Conservation (phyloP, 2,113 vertebrate species). For the Halcyon senegalensis region DNA sequence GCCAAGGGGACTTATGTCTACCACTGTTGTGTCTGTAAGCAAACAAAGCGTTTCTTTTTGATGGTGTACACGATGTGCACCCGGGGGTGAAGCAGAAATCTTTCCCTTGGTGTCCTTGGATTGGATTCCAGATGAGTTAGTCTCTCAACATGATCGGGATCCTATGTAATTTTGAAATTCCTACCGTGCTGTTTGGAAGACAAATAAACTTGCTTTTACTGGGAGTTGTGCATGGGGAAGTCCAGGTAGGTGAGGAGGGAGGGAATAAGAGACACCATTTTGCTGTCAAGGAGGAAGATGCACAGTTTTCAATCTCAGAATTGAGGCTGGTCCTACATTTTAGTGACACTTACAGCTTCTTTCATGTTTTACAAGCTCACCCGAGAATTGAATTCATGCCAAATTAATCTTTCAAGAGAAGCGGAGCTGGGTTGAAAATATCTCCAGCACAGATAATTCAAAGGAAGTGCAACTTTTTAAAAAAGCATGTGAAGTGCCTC, state of each 20-base stretch:
- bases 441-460: constrained; percentile 25
- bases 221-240: background rate
- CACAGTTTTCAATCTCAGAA: background rate
- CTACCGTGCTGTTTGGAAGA: background rate
- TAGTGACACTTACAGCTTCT: constrained; percentile 10
- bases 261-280: background rate
- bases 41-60: background rate
- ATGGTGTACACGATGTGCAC: background rate
- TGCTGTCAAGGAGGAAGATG: background rate
- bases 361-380: constrained; percentile 32
- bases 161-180: background rate
- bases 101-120: background rate
- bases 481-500: background rate
- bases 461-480: constrained; percentile 35
- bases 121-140: background rate
- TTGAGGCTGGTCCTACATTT: background rate
- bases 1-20: background rate
- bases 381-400: background rate
- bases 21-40: background rate
- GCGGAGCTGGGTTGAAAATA: background rate
- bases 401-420: constrained; percentile 55
- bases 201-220: background rate
- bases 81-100: background rate
- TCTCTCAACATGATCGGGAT: background rate
- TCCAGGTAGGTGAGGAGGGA: background rate